These are phyloP conservation scores for Lepeophtheirus nordmannii DNA, from an alignment of 2,888 invertebrate genomes.

Conservation along the genomic window DNA sequence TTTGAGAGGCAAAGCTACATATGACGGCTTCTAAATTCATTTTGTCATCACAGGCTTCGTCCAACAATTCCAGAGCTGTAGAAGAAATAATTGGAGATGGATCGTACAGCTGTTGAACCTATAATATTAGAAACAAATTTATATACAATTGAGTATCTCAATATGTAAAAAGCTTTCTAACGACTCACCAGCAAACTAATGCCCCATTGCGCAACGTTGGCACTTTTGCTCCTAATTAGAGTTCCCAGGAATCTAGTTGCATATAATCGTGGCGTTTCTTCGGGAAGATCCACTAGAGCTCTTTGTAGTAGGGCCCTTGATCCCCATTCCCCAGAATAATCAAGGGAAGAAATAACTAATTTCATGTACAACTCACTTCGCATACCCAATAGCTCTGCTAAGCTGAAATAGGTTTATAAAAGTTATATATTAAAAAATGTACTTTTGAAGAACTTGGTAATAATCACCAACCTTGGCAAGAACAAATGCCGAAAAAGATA, in stretches of 20 bases:
- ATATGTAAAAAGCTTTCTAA: not conserved
- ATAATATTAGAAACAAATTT: not conserved
- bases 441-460: too few relatives aligned
- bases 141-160: not conserved
- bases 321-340: constrained; percentile 46
- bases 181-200: constrained; percentile 55
- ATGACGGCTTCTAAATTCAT: constrained; percentile 61
- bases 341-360: constrained; percentile 73
- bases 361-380: constrained; percentile 43
- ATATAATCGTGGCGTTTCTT: constrained; percentile 52
- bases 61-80: constrained; percentile 62
- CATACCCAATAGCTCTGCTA: constrained; percentile 6
- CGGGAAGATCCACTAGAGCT: constrained; percentile 39
- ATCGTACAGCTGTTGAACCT: constrained; percentile 56
- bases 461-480: not conserved
- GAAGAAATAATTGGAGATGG: constrained; percentile 59
- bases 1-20: constrained; percentile 2
- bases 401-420: not conserved
- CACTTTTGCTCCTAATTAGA: constrained; percentile 47
- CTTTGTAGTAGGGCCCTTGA: constrained; percentile 41
- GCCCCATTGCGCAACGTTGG: constrained; percentile 57
- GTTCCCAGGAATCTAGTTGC: constrained; percentile 80
- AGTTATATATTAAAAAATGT: not conserved
- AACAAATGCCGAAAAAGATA: constrained; percentile 8
- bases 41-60: constrained; percentile 81